These are phyloP conservation scores for Typhlomys cinereus DNA, from an alignment of 2,113 vertebrate species.

Conservation along the genomic window DNA sequence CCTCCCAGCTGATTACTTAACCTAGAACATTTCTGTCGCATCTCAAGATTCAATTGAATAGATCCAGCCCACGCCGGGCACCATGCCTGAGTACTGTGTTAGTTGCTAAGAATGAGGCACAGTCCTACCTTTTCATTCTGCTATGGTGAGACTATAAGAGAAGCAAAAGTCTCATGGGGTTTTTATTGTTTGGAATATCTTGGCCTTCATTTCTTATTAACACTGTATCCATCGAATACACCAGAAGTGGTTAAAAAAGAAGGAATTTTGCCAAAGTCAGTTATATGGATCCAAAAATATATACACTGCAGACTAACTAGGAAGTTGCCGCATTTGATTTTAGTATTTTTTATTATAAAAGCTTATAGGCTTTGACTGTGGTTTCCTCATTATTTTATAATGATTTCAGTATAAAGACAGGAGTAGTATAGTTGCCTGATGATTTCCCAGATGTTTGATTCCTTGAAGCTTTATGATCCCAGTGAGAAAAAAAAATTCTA, in stretches of 20 bases:
- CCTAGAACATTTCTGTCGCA: not conserved
- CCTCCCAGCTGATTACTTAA: not conserved
- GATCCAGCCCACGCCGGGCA: not conserved
- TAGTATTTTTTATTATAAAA: not conserved
- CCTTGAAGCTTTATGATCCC: not conserved
- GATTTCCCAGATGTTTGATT: not conserved
- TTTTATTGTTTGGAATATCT: not conserved
- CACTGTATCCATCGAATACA: not conserved
- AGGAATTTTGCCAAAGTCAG: not conserved
- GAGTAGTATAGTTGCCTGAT: not conserved
- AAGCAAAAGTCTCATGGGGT: not conserved
- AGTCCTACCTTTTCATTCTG: not conserved
- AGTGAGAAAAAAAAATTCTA: too few species aligned
- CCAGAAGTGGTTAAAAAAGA: constrained; percentile 15
- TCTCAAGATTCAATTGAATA: not conserved
- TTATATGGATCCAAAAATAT: constrained; percentile 22
- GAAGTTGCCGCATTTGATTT: constrained; percentile 29
- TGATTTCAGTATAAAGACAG: not conserved
- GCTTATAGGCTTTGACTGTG: not conserved
- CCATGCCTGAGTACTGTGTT: not conserved
- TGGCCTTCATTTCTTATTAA: not conserved
- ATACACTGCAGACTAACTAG: not conserved
- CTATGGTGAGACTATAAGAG: not conserved
- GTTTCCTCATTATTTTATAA: not conserved
- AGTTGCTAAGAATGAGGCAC: not conserved